Evolutionary conservation across 2,888 invertebrate genomes (phyloP).

Genomic region (Meteorus colon): DNA sequence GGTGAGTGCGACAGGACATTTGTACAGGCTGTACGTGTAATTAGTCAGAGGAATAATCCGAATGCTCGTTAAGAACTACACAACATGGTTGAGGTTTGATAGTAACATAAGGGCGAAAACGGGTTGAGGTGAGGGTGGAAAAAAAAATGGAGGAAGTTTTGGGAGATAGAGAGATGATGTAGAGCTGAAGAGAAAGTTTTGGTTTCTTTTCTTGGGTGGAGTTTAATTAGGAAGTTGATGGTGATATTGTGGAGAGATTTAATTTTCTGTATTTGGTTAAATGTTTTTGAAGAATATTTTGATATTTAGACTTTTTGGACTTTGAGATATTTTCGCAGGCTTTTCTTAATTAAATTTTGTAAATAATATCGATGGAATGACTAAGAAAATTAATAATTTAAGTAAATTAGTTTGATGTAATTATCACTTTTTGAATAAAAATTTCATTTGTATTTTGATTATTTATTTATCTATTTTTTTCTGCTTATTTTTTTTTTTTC

Average conservation of each 20-base stretch:
- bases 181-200: background rate
- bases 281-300: too few species aligned
- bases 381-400: background rate
- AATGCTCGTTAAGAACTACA: conserved; percentile 48
- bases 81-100: conserved; percentile 42
- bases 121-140: conserved; percentile 8
- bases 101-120: conserved; percentile 20
- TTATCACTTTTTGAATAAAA: background rate
- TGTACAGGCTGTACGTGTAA: conserved; percentile 45
- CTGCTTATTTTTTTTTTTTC: background rate
- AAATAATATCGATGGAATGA: background rate
- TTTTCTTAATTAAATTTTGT: too few species aligned
- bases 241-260: background rate
- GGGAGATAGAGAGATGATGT: background rate
- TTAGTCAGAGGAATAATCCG: conserved; percentile 49
- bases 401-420: background rate
- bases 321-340: too few species aligned
- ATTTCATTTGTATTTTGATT: background rate
- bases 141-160: background rate
- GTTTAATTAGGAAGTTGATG: background rate
- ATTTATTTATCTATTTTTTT: background rate
- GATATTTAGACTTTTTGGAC: too few species aligned
- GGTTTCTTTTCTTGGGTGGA: background rate
- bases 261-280: too few species aligned
- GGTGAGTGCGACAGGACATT: background rate